Percentiles rank a stretch among this genome's conserved stretches.
phyloP scores from a whole-genome alignment of 2,888 invertebrate species.

The Dynastes hyllus region DNA sequence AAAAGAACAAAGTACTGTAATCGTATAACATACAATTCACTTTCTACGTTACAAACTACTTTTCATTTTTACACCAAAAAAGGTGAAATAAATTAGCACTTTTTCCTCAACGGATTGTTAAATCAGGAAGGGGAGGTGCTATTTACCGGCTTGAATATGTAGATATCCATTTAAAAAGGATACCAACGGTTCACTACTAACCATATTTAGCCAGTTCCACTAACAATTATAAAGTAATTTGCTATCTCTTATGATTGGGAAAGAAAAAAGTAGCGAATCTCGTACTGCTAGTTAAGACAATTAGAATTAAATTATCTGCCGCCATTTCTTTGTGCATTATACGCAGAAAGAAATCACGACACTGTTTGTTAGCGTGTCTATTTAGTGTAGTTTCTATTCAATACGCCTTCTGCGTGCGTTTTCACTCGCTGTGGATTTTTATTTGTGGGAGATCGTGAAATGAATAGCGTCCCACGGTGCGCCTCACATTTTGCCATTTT shows the following conservation, averaged over 20 bases:
- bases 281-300: slow-evolving; percentile 10
- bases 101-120: background rate
- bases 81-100: too few species aligned
- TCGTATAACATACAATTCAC: background rate
- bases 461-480: slow-evolving; percentile 19
- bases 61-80: too few species aligned
- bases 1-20: too few species aligned
- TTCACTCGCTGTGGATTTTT: slow-evolving; percentile 1
- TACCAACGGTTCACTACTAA: too few species aligned
- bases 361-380: background rate
- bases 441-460: slow-evolving; percentile 1
- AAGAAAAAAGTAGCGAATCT: slow-evolving; percentile 3
- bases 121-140: too few species aligned
- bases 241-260: background rate
- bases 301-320: slow-evolving; percentile 1
- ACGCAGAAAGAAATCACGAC: background rate
- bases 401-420: background rate
- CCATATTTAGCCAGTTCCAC: slow-evolving; percentile 3
- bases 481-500: slow-evolving; percentile 8
- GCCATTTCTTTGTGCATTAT: background rate
- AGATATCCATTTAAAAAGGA: too few species aligned
- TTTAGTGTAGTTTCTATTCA: slow-evolving; percentile 7
- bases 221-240: slow-evolving; percentile 28
- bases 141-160: too few species aligned
- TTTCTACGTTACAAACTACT: background rate